phyloP scores from a whole-genome alignment of 2,888 invertebrate species.

The Hirtodrosophila alboralis region DNA sequence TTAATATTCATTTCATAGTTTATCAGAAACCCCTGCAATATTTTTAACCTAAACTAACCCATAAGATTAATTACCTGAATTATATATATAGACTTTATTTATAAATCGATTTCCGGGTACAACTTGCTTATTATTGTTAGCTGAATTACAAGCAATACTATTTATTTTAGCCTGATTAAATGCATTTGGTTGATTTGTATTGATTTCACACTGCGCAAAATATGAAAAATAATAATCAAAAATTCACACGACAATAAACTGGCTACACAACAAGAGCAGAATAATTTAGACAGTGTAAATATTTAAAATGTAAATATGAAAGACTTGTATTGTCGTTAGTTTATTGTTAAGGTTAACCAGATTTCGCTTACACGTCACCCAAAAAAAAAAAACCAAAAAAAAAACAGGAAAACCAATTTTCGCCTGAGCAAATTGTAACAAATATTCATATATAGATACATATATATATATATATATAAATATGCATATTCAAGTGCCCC shows the following conservation, averaged over 20 bases:
- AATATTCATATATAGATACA: constrained; percentile 49
- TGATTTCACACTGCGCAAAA: constrained; percentile 42
- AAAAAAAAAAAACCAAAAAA: constrained; percentile 2
- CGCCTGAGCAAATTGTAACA: constrained; percentile 53
- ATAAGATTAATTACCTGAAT: too few species aligned
- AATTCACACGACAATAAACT: constrained; percentile 52
- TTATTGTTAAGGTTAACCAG: constrained; percentile 67
- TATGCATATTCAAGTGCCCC: constrained; percentile 24
- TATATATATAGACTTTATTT: constrained; percentile 8
- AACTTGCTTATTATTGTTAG: background rate
- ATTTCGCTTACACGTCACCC: constrained; percentile 48
- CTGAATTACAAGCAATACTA: constrained; percentile 8
- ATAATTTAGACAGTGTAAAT: constrained; percentile 46
- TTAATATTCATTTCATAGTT: too few species aligned
- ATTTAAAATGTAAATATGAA: constrained; percentile 59
- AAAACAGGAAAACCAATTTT: constrained; percentile 53
- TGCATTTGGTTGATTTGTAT: constrained; percentile 23
- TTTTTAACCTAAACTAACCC: too few species aligned
- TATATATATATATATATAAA: constrained; percentile 4
- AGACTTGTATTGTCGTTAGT: constrained; percentile 24
- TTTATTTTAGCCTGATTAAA: constrained; percentile 40
- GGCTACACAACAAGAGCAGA: constrained; percentile 24
- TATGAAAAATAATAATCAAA: constrained; percentile 43
- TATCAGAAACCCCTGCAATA: too few species aligned
- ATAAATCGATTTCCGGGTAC: constrained; percentile 15